Conservation (phyloP, 2,797 vertebrate species). For the Channallabes apus region DNA sequence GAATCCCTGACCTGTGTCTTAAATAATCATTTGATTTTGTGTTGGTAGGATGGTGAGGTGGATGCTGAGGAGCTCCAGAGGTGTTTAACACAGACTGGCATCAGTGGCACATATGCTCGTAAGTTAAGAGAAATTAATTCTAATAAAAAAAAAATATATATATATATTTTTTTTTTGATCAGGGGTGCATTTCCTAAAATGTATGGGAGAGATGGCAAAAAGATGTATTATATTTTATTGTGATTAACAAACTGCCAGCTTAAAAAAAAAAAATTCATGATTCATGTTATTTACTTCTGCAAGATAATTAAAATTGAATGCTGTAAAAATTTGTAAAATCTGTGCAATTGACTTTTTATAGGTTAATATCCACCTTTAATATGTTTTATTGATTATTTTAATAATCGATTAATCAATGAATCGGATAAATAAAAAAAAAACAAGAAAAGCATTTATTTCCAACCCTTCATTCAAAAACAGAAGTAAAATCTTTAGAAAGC, state of each 20-base stretch:
- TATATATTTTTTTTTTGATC: not conserved
- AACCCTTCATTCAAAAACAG: too few species aligned
- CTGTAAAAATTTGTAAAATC: not conserved
- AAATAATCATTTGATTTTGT: slow-evolving; percentile 9
- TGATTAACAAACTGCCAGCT: not conserved
- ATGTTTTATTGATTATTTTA: not conserved
- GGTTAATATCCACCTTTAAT: not conserved
- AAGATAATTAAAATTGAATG: not conserved
- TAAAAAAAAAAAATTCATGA: not conserved
- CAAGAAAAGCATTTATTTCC: too few species aligned
- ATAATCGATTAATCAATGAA: too few species aligned
- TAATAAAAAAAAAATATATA: not conserved
- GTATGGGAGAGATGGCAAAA: not conserved
- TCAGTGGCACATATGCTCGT: slow-evolving; percentile 83
- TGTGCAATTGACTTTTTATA: not conserved
- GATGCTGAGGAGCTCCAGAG: slow-evolving; percentile 87
- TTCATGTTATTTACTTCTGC: not conserved
- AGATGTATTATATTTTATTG: not conserved
- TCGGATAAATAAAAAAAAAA: too few species aligned
- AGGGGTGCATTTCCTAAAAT: not conserved
- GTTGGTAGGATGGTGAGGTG: slow-evolving; percentile 80
- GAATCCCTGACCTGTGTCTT: not conserved
- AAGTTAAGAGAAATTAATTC: slow-evolving; percentile 59
- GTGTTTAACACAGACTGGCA: slow-evolving; percentile 84
- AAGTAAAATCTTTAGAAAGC: too few species aligned